phyloP scores from a whole-genome alignment of 23 tunicate genomes.

The Phallusia fumigata region DNA sequence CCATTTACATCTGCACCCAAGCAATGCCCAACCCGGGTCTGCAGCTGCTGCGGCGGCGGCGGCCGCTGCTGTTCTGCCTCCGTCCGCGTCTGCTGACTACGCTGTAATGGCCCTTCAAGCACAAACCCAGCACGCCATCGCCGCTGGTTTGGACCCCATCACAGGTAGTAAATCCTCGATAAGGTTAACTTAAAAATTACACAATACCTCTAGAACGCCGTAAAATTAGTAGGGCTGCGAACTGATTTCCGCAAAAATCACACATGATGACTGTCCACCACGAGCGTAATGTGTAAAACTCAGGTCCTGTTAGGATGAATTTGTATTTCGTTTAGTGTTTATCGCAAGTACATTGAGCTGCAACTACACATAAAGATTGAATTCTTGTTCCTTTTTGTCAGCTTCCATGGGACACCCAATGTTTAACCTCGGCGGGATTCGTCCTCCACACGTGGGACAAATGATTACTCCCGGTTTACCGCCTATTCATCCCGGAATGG shows the following conservation, averaged over 20 bases:
- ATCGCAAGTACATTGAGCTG: too few relatives aligned
- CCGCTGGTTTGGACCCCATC: conserved; percentile 48
- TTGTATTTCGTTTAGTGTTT: too few relatives aligned
- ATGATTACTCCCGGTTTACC: conserved; percentile 29
- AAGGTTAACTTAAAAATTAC: too few relatives aligned
- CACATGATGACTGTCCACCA: too few relatives aligned
- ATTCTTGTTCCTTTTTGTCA: too few relatives aligned
- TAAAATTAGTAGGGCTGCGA: too few relatives aligned
- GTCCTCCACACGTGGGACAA: conserved; percentile 37
- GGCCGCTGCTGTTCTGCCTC: conserved; percentile 20
- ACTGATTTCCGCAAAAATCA: too few relatives aligned
- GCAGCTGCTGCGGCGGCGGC: conserved; percentile 33
- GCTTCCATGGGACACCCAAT: conserved; percentile 65
- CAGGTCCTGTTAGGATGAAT: too few relatives aligned
- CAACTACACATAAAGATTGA: too few relatives aligned
- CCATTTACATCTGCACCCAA: conserved; percentile 79
- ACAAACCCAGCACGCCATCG: conserved; percentile 35
- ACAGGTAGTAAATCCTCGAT: conserved; percentile 46
- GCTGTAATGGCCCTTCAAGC: conserved; percentile 44
- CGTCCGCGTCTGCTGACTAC: conserved; percentile 40
- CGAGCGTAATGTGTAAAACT: too few relatives aligned
- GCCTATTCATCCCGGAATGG: conserved; percentile 32
- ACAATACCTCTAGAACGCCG: too few relatives aligned
- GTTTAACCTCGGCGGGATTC: conserved; percentile 41
- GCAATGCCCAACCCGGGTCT: conserved; percentile 39